These are phyloP conservation scores for Rhagoletis zephyria DNA, from an alignment of 1,140 invertebrate species.

Conservation along the genomic window DNA sequence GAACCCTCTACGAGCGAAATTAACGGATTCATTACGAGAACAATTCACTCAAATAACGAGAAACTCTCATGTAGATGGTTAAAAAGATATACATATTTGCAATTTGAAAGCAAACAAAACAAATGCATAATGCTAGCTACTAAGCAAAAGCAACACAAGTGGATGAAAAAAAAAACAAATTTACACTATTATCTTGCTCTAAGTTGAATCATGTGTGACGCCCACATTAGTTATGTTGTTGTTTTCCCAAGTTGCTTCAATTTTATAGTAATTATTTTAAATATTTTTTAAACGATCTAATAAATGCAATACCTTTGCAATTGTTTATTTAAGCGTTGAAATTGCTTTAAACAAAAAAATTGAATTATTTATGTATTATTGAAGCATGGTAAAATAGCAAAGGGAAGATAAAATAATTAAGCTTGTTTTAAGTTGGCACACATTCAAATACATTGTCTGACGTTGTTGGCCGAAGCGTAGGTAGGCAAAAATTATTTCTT, in stretches of 20 bases:
- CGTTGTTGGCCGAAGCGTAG: not conserved
- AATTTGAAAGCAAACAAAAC: conserved; percentile 39
- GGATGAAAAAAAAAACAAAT: not conserved
- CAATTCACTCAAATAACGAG: not conserved
- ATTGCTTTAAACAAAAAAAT: not conserved
- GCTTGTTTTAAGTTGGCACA: not conserved
- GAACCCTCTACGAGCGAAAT: conserved; percentile 7
- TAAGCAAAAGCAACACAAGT: not conserved
- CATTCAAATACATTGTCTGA: not conserved
- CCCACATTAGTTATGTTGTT: not conserved
- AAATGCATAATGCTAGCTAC: not conserved
- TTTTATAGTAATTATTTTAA: conserved; percentile 48
- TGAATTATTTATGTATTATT: not conserved
- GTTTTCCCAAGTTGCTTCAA: not conserved
- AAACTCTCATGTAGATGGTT: conserved; percentile 10
- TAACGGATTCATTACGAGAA: conserved; percentile 24
- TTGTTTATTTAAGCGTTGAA: conserved; percentile 27
- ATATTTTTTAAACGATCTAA: conserved; percentile 4
- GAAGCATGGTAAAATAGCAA: not conserved
- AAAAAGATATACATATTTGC: conserved; percentile 4
- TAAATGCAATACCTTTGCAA: conserved; percentile 27
- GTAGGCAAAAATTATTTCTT: not conserved
- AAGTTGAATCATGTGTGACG: conserved; percentile 34
- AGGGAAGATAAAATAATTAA: not conserved
- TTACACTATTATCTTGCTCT: conserved; percentile 15